Conservation (phyloP, 2,113 vertebrate genomes). For the Pristiophorus japonicus region DNA sequence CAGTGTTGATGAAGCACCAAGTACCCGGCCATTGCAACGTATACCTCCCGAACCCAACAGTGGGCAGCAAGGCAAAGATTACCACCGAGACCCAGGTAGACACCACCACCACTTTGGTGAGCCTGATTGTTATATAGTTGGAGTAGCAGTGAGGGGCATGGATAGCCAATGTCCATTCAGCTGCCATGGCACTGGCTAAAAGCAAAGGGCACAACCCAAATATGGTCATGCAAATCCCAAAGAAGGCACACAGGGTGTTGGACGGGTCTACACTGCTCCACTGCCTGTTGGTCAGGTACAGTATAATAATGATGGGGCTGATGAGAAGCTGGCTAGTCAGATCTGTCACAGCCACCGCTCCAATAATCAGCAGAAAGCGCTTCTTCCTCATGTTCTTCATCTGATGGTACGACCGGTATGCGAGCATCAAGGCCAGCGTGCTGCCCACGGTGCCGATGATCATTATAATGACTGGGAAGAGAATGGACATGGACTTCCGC, state of each 20-base stretch:
- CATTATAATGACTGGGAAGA: constrained; percentile 85
- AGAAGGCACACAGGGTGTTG: constrained; percentile 74
- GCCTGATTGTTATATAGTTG: constrained; percentile 74
- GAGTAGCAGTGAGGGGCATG: constrained; percentile 87
- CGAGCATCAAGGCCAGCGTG: constrained; percentile 76
- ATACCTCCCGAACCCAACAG: constrained; percentile 74
- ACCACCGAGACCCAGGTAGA: constrained; percentile 66
- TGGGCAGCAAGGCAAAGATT: constrained; percentile 75
- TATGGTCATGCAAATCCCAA: constrained; percentile 84
- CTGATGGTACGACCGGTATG: constrained; percentile 72
- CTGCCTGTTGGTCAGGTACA: constrained; percentile 66
- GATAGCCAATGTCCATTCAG: constrained; percentile 80
- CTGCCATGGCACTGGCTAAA: constrained; percentile 84
- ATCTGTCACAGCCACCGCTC: constrained; percentile 82
- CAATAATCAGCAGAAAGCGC: constrained; percentile 89
- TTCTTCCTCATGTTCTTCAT: constrained; percentile 73
- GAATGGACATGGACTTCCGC: constrained; percentile 71
- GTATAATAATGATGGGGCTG: constrained; percentile 84
- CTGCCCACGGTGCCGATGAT: constrained; percentile 84
- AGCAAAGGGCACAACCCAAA: constrained; percentile 88
- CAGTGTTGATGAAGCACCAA: constrained; percentile 88
- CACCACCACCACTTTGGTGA: constrained; percentile 64
- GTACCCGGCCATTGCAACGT: constrained; percentile 87
- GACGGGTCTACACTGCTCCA: constrained; percentile 75
- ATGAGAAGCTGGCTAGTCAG: constrained; percentile 84